Evolutionary conservation across 2,888 invertebrate genomes (phyloP).

Genomic region (Melanostoma scalare): DNA sequence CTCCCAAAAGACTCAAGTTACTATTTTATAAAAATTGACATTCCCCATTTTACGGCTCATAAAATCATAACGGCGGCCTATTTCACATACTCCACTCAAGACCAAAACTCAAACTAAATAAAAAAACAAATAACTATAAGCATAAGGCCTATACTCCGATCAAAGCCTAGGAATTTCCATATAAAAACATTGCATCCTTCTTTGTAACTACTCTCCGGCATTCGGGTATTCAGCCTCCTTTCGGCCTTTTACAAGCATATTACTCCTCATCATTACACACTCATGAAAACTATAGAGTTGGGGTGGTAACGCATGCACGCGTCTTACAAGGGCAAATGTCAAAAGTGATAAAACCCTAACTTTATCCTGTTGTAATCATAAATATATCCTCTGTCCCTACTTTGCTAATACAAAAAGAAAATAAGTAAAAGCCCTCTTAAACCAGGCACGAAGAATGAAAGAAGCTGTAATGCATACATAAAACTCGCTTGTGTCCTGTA

Average conservation of each 20-base stretch:
- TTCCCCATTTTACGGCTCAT: slow-evolving; percentile 70
- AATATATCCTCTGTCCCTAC: slow-evolving; percentile 47
- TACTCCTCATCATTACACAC: slow-evolving; percentile 64
- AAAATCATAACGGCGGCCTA: slow-evolving; percentile 62
- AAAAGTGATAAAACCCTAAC: slow-evolving; percentile 71
- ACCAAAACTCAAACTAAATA: neutral
- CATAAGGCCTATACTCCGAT: slow-evolving; percentile 44
- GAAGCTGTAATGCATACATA: slow-evolving; percentile 70
- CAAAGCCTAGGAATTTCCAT: slow-evolving; percentile 64
- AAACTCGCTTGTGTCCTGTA: slow-evolving; percentile 61
- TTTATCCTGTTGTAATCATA: slow-evolving; percentile 72
- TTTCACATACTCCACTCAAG: slow-evolving; percentile 47
- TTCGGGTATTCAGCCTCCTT: slow-evolving; percentile 45
- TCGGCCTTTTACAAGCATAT: slow-evolving; percentile 30
- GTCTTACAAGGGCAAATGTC: slow-evolving; percentile 55
- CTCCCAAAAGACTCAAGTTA: neutral
- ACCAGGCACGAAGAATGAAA: slow-evolving; percentile 40
- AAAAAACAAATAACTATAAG: slow-evolving; percentile 14
- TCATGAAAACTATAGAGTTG: neutral
- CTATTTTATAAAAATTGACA: slow-evolving; percentile 68
- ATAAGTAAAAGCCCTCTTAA: slow-evolving; percentile 35
- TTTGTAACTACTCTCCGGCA: slow-evolving; percentile 48
- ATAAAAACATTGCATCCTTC: slow-evolving; percentile 67
- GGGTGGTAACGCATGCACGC: slow-evolving; percentile 59
- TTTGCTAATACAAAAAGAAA: slow-evolving; percentile 15